Evolutionary conservation across 1,140 invertebrate species (phyloP), one percentile per base, ranked within the genome.

Genomic region (Halotydeus destructor): DNA sequence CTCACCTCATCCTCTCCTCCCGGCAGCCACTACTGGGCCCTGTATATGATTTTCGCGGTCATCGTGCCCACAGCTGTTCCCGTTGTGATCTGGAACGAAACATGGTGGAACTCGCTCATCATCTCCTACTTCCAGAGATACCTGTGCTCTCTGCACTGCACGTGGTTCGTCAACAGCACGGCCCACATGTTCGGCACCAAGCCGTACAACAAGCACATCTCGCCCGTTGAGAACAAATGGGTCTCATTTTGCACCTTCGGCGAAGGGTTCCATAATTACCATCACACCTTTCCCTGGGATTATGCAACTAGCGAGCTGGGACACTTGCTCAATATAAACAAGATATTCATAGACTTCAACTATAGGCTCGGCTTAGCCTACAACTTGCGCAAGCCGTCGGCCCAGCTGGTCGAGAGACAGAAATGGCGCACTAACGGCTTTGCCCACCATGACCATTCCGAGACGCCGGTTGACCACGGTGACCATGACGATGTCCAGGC

Each of bases 41-140:
- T 89, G 48, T 83, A 88, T 69, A 69, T 83, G 1, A 4, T 86
- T 0, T 54, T 72, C 5, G 84, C 82, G 55, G 91, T 96, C 57
- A 46, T 86, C 8, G 3, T 93, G 5, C 91, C 91, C 0, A 81
- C 83, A 0, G 4, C 75, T 0, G 65, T 88, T 25, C 84, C 88
- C 0, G 72, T 78, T 34, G 76, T 75, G 49, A 65, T 65, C 4
- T 96, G 86, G 85, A 68, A 69, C 35, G 91, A 97, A 61, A 69
- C 69, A 0, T 72, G 73, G 54, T 49, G 55, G 5, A 80, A 78
- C 52, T 69, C 82, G 2, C 88, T 77, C 62, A 82, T 83, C 57
- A 67, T 91, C 1, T 66, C 75, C 8, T 73, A 74, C 3, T 60
- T 93, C 51, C 70, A 91, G 53, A 71, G 88, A 24, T 96, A 89